Conservation (phyloP, 2,113 vertebrate genomes). For the Nothocercus julius region DNA sequence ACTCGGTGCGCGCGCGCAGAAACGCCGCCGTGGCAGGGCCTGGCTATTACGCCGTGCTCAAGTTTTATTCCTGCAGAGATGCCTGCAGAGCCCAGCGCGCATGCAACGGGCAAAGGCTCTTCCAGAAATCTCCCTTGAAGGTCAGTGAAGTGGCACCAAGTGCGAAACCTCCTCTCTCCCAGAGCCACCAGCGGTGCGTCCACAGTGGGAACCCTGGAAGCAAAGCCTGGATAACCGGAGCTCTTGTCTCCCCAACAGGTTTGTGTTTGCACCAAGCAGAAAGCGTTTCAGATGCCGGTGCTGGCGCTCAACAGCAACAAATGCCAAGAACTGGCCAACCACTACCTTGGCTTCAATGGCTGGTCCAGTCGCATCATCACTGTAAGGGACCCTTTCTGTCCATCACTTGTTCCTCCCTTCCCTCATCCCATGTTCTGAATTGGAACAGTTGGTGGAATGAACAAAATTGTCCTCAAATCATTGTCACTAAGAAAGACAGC, state of each 20-base stretch:
- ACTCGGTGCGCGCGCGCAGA: slow-evolving; percentile 77
- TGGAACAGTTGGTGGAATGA: not conserved
- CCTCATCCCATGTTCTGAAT: not conserved
- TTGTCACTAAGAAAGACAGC: not conserved
- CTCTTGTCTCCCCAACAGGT: slow-evolving; percentile 49
- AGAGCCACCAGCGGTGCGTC: not conserved
- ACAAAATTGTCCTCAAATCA: not conserved
- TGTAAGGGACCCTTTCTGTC: slow-evolving; percentile 54
- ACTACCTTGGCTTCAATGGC: slow-evolving; percentile 82
- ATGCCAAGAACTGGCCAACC: slow-evolving; percentile 79
- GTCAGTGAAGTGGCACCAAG: slow-evolving; percentile 9
- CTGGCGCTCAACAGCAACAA: slow-evolving; percentile 65
- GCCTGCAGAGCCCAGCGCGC: slow-evolving; percentile 75
- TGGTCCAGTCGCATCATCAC: slow-evolving; percentile 80
- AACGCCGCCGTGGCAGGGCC: slow-evolving; percentile 69
- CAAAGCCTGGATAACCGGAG: not conserved
- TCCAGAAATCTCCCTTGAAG: slow-evolving; percentile 80
- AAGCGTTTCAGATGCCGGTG: not conserved
- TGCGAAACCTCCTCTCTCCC: not conserved
- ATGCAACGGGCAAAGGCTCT: slow-evolving; percentile 71
- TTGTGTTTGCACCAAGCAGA: slow-evolving; percentile 63
- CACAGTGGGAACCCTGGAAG: not conserved
- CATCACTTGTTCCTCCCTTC: not conserved
- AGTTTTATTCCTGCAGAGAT: slow-evolving; percentile 80
- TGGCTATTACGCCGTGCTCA: slow-evolving; percentile 80